These are phyloP conservation scores for Cryptus armator DNA, from an alignment of 2,888 invertebrate genomes.

Conservation along the genomic window DNA sequence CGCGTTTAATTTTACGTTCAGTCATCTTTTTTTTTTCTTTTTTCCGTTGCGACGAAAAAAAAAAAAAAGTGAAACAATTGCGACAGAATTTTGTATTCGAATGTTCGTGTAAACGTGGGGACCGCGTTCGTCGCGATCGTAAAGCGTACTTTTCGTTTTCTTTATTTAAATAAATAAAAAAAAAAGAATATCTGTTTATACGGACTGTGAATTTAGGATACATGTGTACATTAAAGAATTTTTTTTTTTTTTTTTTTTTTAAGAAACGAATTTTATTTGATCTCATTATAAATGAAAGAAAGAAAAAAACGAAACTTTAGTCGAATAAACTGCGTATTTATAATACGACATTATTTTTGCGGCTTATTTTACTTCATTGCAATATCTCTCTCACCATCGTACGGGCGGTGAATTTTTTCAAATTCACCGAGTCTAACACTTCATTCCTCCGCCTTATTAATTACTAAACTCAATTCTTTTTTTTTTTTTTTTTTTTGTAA, in stretches of 20 bases:
- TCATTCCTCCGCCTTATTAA: slow-evolving; percentile 34
- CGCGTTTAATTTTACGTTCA: slow-evolving; percentile 59
- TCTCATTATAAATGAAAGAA: slow-evolving; percentile 68
- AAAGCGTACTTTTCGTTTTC: slow-evolving; percentile 54
- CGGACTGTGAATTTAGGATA: slow-evolving; percentile 69
- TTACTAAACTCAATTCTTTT: background rate
- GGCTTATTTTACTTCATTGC: slow-evolving; percentile 65
- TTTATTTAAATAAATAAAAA: slow-evolving; percentile 47
- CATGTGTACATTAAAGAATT: slow-evolving; percentile 65
- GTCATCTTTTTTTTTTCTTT: slow-evolving; percentile 56
- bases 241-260: slow-evolving; percentile 52
- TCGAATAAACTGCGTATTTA: slow-evolving; percentile 74
- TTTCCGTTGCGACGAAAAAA: slow-evolving; percentile 56
- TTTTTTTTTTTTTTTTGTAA: slow-evolving; percentile 25
- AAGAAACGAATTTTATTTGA: slow-evolving; percentile 60
- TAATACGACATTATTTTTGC: slow-evolving; percentile 65
- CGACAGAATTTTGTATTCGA: slow-evolving; percentile 35
- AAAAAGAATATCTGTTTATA: slow-evolving; percentile 61
- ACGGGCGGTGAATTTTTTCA: slow-evolving; percentile 14
- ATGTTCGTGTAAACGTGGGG: slow-evolving; percentile 58
- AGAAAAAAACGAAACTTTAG: slow-evolving; percentile 58
- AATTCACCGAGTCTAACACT: slow-evolving; percentile 34
- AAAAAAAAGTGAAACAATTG: slow-evolving; percentile 15
- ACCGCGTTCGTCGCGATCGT: slow-evolving; percentile 58
- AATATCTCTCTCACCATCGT: slow-evolving; percentile 49